Evolutionary conservation across 2,888 invertebrate species (phyloP).

Genomic region (Dasysyrphus tricinctus): DNA sequence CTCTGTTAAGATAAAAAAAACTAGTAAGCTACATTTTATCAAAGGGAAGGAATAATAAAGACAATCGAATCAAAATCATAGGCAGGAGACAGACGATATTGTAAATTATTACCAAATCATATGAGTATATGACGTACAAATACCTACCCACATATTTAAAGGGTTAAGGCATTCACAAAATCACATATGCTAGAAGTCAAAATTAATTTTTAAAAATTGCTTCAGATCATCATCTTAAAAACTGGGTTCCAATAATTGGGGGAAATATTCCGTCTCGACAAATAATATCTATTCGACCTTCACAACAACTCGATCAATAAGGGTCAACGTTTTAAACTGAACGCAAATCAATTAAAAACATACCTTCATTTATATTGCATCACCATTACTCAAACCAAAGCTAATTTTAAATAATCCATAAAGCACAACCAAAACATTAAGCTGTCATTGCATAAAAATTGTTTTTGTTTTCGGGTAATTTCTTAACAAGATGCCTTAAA

Average conservation of each 20-base stretch:
- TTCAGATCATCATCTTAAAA: neutral
- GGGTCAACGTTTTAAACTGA: constrained; percentile 25
- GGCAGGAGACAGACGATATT: too few species aligned
- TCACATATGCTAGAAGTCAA: neutral
- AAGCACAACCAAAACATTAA: constrained; percentile 8
- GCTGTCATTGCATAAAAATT: constrained; percentile 45
- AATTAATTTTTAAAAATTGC: neutral
- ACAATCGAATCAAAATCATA: too few species aligned
- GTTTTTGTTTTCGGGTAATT: constrained; percentile 31
- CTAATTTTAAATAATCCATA: constrained; percentile 36
- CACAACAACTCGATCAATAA: constrained; percentile 43
- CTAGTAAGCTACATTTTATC: too few species aligned
- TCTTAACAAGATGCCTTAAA: constrained; percentile 24
- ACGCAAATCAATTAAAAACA: constrained; percentile 39
- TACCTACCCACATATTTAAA: neutral
- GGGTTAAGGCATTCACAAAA: neutral
- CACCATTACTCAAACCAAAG: constrained; percentile 25
- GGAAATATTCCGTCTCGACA: neutral
- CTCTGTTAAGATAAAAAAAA: too few species aligned
- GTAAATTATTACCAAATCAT: too few species aligned
- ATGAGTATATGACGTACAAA: too few species aligned
- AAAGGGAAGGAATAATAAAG: too few species aligned
- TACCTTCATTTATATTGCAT: constrained; percentile 42
- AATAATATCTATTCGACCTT: constrained; percentile 30
- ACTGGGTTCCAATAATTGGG: constrained; percentile 1